Base-by-base conservation (phyloP, 2,888 invertebrate species). In the Protodeltote pygarga region DNA sequence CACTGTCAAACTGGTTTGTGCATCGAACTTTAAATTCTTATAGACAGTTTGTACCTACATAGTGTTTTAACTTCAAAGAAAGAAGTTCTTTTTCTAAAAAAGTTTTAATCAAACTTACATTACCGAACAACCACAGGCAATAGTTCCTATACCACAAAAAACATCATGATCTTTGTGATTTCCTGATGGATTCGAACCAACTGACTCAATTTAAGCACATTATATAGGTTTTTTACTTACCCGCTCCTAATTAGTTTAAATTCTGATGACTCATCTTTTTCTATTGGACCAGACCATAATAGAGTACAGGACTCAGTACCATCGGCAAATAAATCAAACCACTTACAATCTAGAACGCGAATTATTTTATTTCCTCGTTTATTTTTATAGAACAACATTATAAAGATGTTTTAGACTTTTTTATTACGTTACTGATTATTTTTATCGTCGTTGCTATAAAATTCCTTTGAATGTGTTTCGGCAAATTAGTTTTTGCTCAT, bases 221-320 rank as follows among this genome's bases (percentile, higher is more conserved):
- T 84, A 82, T 73, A 71, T 73, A 63, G 66, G 71, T 87, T 88
- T 88, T 87, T 87, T 85, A 73, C 77, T 73, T 76, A 74, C 64
- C 29, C 54, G 57, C 48, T 65, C 72, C 87, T 91, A 91, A 92
- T 92, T 92, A 90, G 91, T 90, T 91, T 87, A 85, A 83, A 88
- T 85, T 86, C 76, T 87, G 92, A 89, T 90, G 90, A 90, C 76
- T 92, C 92, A 91, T 80, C 72, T 69, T 72, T 77, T 85, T 90
- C 91, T 90, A 92, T 92, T 91, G 85, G 86, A 73, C 27, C 70
- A 62, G 50, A 64, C 54, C 63, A 73, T 85, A 83, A 85, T 86
- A 76, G 79, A 79, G 71, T 65, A 37, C 66, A 68, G 64, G 71
- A 76, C 66, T 71, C 41, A 28, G 73, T 84, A 85, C 73, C 59